phyloP scores from a whole-genome alignment of 2,888 invertebrate genomes.

The Ommatoiulus sabulosus region DNA sequence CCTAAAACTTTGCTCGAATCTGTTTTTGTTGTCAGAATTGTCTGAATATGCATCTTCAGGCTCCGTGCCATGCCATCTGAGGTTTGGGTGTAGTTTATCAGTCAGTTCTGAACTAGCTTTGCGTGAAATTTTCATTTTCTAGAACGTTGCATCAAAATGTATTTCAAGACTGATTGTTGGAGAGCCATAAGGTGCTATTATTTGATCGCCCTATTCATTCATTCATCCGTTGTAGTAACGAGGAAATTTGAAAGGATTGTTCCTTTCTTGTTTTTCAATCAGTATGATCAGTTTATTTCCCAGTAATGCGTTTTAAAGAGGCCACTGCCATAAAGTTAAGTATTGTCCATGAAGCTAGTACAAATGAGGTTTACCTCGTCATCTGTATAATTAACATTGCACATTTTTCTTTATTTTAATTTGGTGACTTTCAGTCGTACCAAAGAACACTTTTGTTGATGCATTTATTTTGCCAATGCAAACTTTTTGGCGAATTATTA shows the following conservation, averaged over 20 bases:
- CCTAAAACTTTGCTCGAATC: too few relatives aligned
- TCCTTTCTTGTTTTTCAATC: slow-evolving; percentile 6
- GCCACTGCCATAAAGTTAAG: slow-evolving; percentile 40
- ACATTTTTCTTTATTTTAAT: slow-evolving; percentile 38
- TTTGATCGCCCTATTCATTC: too few relatives aligned
- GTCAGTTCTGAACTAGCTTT: not conserved
- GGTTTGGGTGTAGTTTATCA: not conserved
- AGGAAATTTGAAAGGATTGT: not conserved
- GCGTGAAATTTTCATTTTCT: not conserved
- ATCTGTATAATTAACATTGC: slow-evolving; percentile 46
- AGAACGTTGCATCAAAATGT: not conserved
- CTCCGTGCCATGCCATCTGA: not conserved
- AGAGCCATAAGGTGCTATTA: slow-evolving; percentile 26
- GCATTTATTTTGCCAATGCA: slow-evolving; percentile 32
- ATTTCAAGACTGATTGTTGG: not conserved
- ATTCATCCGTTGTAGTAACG: slow-evolving; percentile 5
- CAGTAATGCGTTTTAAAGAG: slow-evolving; percentile 18
- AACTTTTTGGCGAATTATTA: slow-evolving; percentile 32
- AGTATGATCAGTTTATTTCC: not conserved
- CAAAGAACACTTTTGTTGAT: slow-evolving; percentile 46
- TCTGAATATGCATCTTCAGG: not conserved
- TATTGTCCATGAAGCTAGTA: slow-evolving; percentile 45
- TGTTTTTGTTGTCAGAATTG: too few relatives aligned
- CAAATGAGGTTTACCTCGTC: slow-evolving; percentile 45
- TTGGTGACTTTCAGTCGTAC: slow-evolving; percentile 39